A percentile compares a stretch with the other conserved stretches of the same genome.
Conservation (phyloP, 2,888 invertebrate genomes). For the Fragum sueziense region DNA sequence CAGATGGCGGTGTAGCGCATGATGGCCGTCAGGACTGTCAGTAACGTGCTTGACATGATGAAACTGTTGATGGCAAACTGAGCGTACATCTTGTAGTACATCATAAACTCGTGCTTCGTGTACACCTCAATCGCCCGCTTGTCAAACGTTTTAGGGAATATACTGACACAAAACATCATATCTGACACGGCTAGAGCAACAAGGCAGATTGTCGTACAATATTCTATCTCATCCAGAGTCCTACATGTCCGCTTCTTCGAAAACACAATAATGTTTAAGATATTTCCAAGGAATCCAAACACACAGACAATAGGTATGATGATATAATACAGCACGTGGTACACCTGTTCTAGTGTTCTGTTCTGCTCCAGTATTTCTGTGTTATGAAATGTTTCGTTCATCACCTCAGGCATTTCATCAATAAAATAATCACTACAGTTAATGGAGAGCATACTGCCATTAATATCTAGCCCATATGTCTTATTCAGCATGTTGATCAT, state of each 20-base stretch:
- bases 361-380: conserved; percentile 14
- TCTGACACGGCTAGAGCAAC: conserved; percentile 90
- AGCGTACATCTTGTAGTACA: conserved; percentile 71
- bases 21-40: conserved; percentile 88
- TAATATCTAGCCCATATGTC: conserved; percentile 1
- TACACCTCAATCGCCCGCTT: conserved; percentile 82
- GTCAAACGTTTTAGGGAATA: conserved; percentile 85
- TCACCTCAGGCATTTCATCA: neutral
- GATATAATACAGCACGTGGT: conserved; percentile 52
- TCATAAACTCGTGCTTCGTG: conserved; percentile 83
- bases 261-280: conserved; percentile 89
- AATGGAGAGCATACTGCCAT: neutral
- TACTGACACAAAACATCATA: conserved; percentile 83
- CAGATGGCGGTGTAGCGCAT: conserved; percentile 90
- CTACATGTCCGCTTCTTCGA: conserved; percentile 84
- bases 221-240: conserved; percentile 87
- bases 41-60: conserved; percentile 88
- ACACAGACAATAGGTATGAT: conserved; percentile 88
- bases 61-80: conserved; percentile 72
- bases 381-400: neutral
- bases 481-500: conserved; percentile 14
- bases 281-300: conserved; percentile 89
- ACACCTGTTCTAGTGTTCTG: conserved; percentile 8
- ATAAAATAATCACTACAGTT: conserved; percentile 19
- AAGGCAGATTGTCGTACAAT: conserved; percentile 89